Evolutionary conservation across 2,888 invertebrate species (phyloP), one percentile per base, ranked within the genome.

Genomic region (Drosophila pseudotalamancana): DNA sequence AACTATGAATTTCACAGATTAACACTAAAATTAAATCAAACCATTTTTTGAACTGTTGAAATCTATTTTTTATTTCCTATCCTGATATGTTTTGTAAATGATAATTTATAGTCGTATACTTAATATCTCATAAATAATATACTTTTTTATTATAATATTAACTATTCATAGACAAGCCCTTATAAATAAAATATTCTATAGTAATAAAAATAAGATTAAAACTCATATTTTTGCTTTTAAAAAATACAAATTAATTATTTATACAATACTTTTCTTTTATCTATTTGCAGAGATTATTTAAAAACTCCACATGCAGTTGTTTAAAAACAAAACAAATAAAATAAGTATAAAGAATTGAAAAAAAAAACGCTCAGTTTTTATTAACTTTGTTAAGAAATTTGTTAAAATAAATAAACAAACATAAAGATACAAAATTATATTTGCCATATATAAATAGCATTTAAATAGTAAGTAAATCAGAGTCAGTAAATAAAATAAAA

Each of bases 401-500:
- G 66, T 82, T 87, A 37, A 73, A 71, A 48, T 11, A 57, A 37
- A 29, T 32, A 49, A 43, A 50, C 25, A 32, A 66, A 59, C 19
- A 64, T 31, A 21, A 60, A 25, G 34, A 62, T 35, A 59, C 32
- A 37, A 46, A 60, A 60, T 43, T 69, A 70, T 61, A 76, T 68
- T 60, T 74, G 60, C 65, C 60, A 62, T 65, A 67, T 74, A 68
- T 56, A 50, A 57, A 66, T 64, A 75, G 75, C 65, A 76, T 66
- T 74, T 74, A 72, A 72, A 61, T 63, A 74, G 61, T 71, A 69
- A 66, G 55, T 74, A 66, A 83, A 75, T 57, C 65, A 66, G 27
- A 50, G 35, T 45, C 61, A 82, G 71, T 76, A 76, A 83, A 71
- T 68, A 64, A 80, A 71, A 74, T 68, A 61, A 80, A 69, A 77